Conservation (phyloP, 2,113 vertebrate genomes). For the Halichoeres trimaculatus region DNA sequence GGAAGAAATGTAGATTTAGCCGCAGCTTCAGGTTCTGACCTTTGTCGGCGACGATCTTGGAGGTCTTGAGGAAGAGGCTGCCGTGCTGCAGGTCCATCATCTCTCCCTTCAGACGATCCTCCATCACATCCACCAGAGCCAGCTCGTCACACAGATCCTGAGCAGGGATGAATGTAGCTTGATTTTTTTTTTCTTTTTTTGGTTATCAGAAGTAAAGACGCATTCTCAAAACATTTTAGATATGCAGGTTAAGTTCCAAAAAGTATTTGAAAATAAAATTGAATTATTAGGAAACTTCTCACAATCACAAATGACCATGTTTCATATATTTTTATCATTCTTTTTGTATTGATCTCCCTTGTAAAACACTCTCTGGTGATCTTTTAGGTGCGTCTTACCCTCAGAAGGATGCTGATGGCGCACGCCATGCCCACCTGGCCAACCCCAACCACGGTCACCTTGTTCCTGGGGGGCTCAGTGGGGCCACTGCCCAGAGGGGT, state of each 20-base stretch:
- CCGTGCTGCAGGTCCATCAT: conserved; percentile 98
- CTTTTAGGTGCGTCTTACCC: conserved; percentile 73
- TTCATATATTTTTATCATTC: no score
- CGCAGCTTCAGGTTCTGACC: conserved; percentile 75
- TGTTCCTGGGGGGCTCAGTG: conserved; percentile 85
- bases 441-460: conserved; percentile 94
- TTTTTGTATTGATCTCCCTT: no score
- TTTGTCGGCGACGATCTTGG: conserved; percentile 94
- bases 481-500: conserved; percentile 74
- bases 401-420: conserved; percentile 91
- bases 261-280: no score
- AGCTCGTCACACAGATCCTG: conserved; percentile 93
- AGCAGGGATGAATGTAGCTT: neutral
- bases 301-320: no score
- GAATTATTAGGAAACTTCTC: no score
- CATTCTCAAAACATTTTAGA: no score
- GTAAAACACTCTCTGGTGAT: no score
- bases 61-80: conserved; percentile 93
- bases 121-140: conserved; percentile 95
- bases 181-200: no score
- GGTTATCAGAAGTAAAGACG: no score
- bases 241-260: no score
- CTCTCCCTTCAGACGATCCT: conserved; percentile 97
- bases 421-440: conserved; percentile 97
- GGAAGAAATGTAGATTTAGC: neutral